phyloP scores from a whole-genome alignment of 2,797 vertebrate genomes.

The Ispidina lecontei region DNA sequence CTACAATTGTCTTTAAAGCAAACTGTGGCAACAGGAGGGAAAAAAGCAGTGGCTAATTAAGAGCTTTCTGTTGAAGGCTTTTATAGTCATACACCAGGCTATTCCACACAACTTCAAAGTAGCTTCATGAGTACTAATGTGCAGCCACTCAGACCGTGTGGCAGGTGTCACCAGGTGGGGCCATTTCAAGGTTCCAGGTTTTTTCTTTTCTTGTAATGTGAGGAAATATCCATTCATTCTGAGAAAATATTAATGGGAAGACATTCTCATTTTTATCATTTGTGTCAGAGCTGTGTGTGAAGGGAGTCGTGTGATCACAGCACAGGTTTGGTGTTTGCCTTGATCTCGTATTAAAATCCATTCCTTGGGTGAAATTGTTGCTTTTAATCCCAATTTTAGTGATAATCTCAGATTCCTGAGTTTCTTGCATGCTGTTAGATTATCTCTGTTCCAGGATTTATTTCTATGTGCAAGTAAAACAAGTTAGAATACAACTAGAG shows the following conservation, averaged over 20 bases:
- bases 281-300: not conserved
- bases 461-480: not conserved
- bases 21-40: not conserved
- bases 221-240: not conserved
- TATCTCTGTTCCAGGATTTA: not conserved
- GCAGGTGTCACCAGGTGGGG: slow-evolving; percentile 50
- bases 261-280: fast-evolving
- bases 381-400: not conserved
- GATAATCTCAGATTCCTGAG: not conserved
- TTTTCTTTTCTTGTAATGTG: not conserved
- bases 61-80: not conserved
- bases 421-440: not conserved
- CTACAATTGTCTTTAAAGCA: slow-evolving; percentile 29
- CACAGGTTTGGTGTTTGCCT: not conserved
- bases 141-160: not conserved
- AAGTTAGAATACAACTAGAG: not conserved
- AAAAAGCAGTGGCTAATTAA: not conserved
- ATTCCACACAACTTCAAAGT: not conserved
- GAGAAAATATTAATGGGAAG: not conserved
- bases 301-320: not conserved
- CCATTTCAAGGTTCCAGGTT: not conserved
- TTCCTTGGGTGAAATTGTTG: not conserved
- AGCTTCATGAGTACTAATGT: not conserved
- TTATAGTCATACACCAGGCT: not conserved
- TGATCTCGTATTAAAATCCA: not conserved